These are phyloP conservation scores for Gila orcuttii DNA, from an alignment of 2,113 vertebrate species.

Conservation along the genomic window DNA sequence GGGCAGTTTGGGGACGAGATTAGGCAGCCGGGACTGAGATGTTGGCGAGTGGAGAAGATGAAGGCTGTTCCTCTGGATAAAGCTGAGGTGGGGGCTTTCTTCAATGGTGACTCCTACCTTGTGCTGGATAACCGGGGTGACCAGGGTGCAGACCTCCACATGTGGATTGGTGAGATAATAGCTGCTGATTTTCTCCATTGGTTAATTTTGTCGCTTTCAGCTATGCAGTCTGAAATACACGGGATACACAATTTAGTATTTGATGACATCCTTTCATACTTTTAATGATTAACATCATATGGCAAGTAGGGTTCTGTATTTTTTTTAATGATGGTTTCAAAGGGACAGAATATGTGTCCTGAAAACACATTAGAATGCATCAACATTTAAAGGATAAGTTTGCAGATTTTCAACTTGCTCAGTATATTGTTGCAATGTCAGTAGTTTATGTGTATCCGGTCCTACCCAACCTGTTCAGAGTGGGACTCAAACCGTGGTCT, in stretches of 20 bases:
- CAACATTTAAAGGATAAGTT: neutral
- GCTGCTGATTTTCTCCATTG: neutral
- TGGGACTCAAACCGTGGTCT: too few relatives aligned
- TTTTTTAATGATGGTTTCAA: neutral
- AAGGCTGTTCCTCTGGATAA: constrained; percentile 74
- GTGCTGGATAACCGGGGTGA: constrained; percentile 81
- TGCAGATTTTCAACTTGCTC: too few relatives aligned
- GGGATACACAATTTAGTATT: neutral
- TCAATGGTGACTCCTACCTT: constrained; percentile 86
- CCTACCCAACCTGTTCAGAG: too few relatives aligned
- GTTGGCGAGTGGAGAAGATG: constrained; percentile 89
- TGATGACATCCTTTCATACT: neutral
- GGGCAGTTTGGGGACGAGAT: constrained; percentile 74
- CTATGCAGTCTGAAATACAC: neutral
- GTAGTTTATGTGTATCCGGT: too few relatives aligned
- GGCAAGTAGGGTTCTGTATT: neutral
- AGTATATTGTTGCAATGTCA: too few relatives aligned
- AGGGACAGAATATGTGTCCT: neutral
- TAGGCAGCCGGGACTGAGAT: constrained; percentile 72
- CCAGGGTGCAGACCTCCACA: constrained; percentile 79
- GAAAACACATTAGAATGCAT: neutral
- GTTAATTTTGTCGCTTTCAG: neutral
- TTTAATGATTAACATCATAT: neutral
- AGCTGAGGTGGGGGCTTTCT: constrained; percentile 80
- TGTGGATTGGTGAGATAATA: constrained; percentile 86